These are phyloP conservation scores for Triplophysa bombifrons DNA, from an alignment of 2,797 vertebrate genomes.

Conservation along the genomic window DNA sequence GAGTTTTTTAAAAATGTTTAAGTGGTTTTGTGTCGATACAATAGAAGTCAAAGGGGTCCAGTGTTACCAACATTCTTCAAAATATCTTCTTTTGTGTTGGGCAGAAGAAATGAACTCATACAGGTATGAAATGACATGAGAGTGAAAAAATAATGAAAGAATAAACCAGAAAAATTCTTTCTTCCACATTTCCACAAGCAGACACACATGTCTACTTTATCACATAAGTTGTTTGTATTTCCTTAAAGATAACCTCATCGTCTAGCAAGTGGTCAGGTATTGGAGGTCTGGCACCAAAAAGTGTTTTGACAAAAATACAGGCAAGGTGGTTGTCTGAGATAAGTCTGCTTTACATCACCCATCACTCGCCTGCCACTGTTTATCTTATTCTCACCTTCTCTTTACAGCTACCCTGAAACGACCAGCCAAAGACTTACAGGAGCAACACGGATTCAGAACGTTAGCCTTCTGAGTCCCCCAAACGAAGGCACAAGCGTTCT, in stretches of 20 bases:
- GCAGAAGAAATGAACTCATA: too few relatives aligned
- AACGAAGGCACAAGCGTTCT: conserved; percentile 19
- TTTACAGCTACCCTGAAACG: conserved; percentile 13
- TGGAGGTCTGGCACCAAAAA: conserved; percentile 65
- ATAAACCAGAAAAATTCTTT: conserved; percentile 32
- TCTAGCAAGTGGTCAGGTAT: conserved; percentile 55
- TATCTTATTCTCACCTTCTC: conserved; percentile 54
- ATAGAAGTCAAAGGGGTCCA: too few relatives aligned
- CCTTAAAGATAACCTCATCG: conserved; percentile 37
- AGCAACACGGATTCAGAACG: background rate
- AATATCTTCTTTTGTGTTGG: too few relatives aligned
- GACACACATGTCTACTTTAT: background rate
- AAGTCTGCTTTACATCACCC: conserved; percentile 67
- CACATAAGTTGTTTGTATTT: background rate
- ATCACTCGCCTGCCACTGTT: conserved; percentile 51
- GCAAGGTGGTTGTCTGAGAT: conserved; percentile 48
- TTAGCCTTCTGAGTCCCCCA: conserved; percentile 6
- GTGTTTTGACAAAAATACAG: conserved; percentile 67
- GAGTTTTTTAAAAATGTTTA: too few relatives aligned
- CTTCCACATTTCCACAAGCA: conserved; percentile 9
- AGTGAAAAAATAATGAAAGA: too few relatives aligned
- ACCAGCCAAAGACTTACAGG: conserved; percentile 5
- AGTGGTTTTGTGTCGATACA: too few relatives aligned
- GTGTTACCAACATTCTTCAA: too few relatives aligned
- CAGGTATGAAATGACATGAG: too few relatives aligned